Base-by-base conservation (phyloP, 2,888 invertebrate species). In the Siphonodentalium dalli region DNA sequence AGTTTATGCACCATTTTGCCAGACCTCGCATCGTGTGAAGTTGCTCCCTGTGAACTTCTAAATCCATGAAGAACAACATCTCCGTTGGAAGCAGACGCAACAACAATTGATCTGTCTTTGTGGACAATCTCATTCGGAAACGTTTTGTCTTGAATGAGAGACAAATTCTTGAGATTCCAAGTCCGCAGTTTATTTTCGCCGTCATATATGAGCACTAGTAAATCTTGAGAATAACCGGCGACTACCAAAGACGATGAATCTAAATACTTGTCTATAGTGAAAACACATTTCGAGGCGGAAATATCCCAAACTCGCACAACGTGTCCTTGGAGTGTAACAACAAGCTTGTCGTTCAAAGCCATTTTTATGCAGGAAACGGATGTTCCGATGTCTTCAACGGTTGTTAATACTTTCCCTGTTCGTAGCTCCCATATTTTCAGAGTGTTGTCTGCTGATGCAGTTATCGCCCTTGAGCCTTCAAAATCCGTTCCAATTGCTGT, bases 401-500 rank as follows among this genome's bases (percentile, higher is more conserved):
- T 78, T 46, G 63, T 66, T 4, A 63, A 58, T 5, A 78, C 78
- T 38, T 71, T 67, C 0, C 78, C 79, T 6, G 69, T 69, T 29
- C 69, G 59, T 2, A 78, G 58, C 51, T 77, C 74, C 80, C 80
- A 80, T 15, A 76, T 48, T 60, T 78, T 80, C 49, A 79, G 61
- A 5, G 78, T 77, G 46, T 75, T 59, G 51, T 80, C 80, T 24
- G 60, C 54, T 1, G 79, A 75, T 2, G 78, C 60, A 2, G 80
- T 79, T 15, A 80, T 42, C 0, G 72, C 74, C 34, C 64, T 49
- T 46, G 65, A 61, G 5, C 77, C 77, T 49, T 79, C 79, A n/a
- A 69, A 57, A 6, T 76, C 73, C 13, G 73, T 45, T 1, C 68
- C 61, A 1, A 78, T 61, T 1, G 79, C 78, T 7, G 79, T 79